phyloP scores from a whole-genome alignment of 2,797 vertebrate species.

The Dryobates pubescens region DNA sequence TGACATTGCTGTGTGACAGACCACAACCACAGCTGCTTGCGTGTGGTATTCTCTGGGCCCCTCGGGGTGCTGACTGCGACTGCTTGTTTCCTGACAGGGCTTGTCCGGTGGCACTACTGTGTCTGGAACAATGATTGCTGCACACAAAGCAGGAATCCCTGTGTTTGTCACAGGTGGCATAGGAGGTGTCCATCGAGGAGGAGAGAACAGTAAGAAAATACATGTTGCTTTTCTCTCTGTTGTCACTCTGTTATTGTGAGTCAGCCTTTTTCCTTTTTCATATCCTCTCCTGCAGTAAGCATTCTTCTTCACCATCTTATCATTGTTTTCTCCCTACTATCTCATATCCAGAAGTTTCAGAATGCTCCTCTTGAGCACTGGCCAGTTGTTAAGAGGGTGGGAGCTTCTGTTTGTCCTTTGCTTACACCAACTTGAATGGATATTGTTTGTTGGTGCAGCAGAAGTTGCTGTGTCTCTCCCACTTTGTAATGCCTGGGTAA shows the following conservation, averaged over 20 bases:
- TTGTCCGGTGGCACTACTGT: constrained; percentile 90
- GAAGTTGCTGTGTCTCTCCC: background rate
- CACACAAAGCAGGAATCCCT: constrained; percentile 85
- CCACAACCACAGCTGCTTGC: background rate
- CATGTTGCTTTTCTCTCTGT: background rate
- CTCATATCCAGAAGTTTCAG: constrained; percentile 9
- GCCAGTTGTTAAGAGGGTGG: background rate
- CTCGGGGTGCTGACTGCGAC: background rate
- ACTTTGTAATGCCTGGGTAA: background rate
- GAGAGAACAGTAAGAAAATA: constrained; percentile 85
- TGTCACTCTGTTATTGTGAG: background rate
- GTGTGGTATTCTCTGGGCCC: background rate
- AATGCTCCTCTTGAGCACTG: background rate
- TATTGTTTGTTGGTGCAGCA: background rate
- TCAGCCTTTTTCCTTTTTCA: background rate
- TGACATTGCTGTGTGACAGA: background rate
- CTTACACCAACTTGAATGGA: background rate
- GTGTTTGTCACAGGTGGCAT: constrained; percentile 92
- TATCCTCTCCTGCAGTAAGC: background rate
- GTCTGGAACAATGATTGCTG: constrained; percentile 89
- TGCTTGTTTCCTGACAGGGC: constrained; percentile 74
- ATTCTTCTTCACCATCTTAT: background rate
- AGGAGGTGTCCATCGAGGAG: constrained; percentile 90
- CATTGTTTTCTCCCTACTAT: background rate
- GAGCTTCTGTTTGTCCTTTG: background rate